Base-by-base conservation (phyloP, 2,888 invertebrate genomes). In the Apodemia mormo region DNA sequence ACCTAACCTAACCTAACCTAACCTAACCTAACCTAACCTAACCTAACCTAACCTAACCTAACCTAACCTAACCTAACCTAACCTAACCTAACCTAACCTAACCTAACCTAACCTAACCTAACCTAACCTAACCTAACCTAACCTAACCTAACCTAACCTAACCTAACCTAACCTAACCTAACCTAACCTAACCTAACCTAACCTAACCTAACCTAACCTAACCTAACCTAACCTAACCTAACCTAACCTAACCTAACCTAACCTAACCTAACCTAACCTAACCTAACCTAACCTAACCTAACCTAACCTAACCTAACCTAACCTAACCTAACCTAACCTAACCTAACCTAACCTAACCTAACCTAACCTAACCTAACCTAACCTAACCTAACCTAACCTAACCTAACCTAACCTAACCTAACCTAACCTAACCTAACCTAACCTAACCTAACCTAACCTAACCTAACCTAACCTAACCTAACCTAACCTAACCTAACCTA, bases 221-320 rank as follows among this genome's bases (percentile, higher is more conserved):
- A 74, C 76, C 74, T 61, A 66, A 68, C 66, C 74, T 71, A 73
- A 75, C 75, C 75, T 74, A 75, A 74, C 76, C 75, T 76, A 75
- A 74, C 76, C 76, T 74, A 73, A 74, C 74, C 73, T 73, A 74
- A 73, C 74, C 72, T 72, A 74, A 71, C 74, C 75, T 72, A 73
- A 75, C 73, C 75, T 73, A 74, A 74, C 73, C 73, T 72, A 76
- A 75, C 74, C 75, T 71, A 76, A 74, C 74, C 74, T 72, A 74
- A 75, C 75, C 74, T 74, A 76, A 75, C 74, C 76, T 73, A 75
- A 76, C 75, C 74, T 73, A 76, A 76, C 76, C 76, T 74, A 76
- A 76, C 76, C 76, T 73, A 76, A 76, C 76, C 76, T 73, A 76
- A 76, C 73, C 70, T 73, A 72, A 68, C 74, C 72, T 71, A 74